A percentile compares a stretch with the other conserved stretches of the same genome.
These are phyloP conservation scores for Xiphophorus birchmanni DNA, from an alignment of 2,797 vertebrate genomes.

Conservation along the genomic window DNA sequence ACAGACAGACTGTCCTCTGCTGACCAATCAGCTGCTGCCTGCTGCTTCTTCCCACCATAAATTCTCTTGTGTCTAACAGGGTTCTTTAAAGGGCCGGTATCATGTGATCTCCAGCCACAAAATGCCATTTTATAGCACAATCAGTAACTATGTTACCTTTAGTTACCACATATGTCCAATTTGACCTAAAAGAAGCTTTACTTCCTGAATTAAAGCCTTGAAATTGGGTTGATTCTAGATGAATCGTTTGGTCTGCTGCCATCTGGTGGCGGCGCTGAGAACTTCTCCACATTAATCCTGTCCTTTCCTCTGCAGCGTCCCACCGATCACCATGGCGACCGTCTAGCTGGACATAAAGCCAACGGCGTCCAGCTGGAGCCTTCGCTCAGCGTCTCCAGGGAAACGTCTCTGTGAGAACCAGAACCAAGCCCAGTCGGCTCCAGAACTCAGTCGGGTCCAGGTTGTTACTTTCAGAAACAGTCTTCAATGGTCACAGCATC, in stretches of 20 bases:
- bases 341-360: constrained; percentile 41
- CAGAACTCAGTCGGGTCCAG: background rate
- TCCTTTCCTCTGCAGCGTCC: constrained; percentile 55
- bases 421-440: background rate
- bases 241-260: background rate
- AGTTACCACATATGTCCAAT: too few species aligned
- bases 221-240: too few species aligned
- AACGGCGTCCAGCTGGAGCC: constrained; percentile 47
- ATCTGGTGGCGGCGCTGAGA: constrained; percentile 7
- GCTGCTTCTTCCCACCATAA: too few species aligned
- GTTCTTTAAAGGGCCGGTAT: too few species aligned
- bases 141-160: too few species aligned
- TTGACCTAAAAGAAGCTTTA: too few species aligned
- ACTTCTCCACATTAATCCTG: background rate
- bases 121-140: too few species aligned
- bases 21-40: too few species aligned
- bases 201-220: too few species aligned
- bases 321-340: constrained; percentile 37
- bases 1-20: background rate
- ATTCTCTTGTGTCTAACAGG: too few species aligned
- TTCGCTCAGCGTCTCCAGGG: constrained; percentile 63
- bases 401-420: constrained; percentile 73
- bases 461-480: background rate
- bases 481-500: background rate
- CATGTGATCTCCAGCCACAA: too few species aligned